Evolutionary conservation across 2,888 invertebrate genomes (phyloP), one percentile per base, ranked within the genome.

Genomic region (Lithosia quadra): DNA sequence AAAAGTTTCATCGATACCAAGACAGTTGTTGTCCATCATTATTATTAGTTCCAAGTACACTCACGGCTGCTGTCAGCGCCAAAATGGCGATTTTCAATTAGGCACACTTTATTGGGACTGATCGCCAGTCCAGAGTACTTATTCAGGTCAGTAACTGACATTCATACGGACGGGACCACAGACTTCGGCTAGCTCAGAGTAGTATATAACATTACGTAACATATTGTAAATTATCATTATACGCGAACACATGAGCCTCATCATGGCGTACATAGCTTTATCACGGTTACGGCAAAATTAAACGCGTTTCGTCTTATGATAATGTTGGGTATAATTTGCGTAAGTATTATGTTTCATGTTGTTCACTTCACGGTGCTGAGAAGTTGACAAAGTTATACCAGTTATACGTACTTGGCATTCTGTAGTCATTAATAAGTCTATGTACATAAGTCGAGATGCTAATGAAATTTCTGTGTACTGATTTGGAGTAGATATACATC

Each of bases 231-330:
- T 49, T 49, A 18, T 49, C 49, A 49, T 49, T 49, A 49, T n/a
- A 49, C 4, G 18, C 18, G 18, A 43, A 43, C 49, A 49, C 18
- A 49, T 49, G 49, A n/a, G 49, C n/a, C 18, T n/a, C 49, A n/a
- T 49, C 18, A n/a, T 18, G 49, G 8, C 9, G n/a, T n/a, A 49
- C 8, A n/a, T 7, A 49, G 49, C 49, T 49, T n/a, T 49, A 49
- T 49, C 49, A 49, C 49, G 1, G 49, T 49, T 49, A n/a, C 49
- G 49, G 49, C n/a, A 34, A 34, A 59, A 56, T 56, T 56, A 56
- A 9, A 18, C 24, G 15, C 1, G 15, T 56, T 56, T 24, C 56
- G 11, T 24, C 1, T 56, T 15, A 56, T 56, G 24, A 56, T 24
- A 56, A 56, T 24, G 24, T 24, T 57, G 24, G 10, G 24, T 28